phyloP scores from a whole-genome alignment of 1,140 invertebrate genomes.

The Notospermus geniculatus region DNA sequence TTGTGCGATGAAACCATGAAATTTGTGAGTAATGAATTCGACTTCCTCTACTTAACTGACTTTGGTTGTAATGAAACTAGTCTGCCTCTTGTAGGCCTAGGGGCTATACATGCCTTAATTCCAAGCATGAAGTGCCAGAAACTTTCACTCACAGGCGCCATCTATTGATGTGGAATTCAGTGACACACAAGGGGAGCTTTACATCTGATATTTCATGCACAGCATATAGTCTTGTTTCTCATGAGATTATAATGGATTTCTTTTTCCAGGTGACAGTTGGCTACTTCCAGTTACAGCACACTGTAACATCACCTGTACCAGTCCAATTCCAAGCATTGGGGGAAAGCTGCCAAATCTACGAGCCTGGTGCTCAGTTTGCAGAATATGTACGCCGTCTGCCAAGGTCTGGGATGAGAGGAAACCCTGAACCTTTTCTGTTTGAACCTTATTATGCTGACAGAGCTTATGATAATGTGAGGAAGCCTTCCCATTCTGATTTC shows the following conservation, averaged over 20 bases:
- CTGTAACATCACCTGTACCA: slow-evolving; percentile 57
- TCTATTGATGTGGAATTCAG: slow-evolving; percentile 5
- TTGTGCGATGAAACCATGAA: slow-evolving; percentile 61
- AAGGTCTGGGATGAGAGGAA: slow-evolving; percentile 25
- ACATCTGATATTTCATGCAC: too few species aligned
- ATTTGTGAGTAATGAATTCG: slow-evolving; percentile 37
- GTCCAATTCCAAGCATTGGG: slow-evolving; percentile 61
- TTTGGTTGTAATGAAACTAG: too few species aligned
- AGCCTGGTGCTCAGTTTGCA: slow-evolving; percentile 60
- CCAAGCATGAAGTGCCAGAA: neutral
- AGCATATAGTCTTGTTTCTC: too few species aligned
- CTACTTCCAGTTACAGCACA: slow-evolving; percentile 62
- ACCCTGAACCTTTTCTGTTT: slow-evolving; percentile 55
- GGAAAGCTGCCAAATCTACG: slow-evolving; percentile 59
- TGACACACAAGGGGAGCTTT: too few species aligned
- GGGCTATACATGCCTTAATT: neutral
- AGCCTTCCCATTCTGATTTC: too few species aligned
- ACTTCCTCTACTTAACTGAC: neutral
- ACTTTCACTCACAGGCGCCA: neutral
- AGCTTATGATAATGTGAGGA: neutral
- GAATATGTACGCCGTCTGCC: slow-evolving; percentile 59
- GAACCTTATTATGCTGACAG: slow-evolving; percentile 46
- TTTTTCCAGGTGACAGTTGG: slow-evolving; percentile 55
- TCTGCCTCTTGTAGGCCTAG: too few species aligned
- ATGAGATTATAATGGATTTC: neutral